Evolutionary conservation across 2,888 invertebrate genomes (phyloP), one percentile per base, ranked within the genome.

Genomic region (Cistogaster globosa): DNA sequence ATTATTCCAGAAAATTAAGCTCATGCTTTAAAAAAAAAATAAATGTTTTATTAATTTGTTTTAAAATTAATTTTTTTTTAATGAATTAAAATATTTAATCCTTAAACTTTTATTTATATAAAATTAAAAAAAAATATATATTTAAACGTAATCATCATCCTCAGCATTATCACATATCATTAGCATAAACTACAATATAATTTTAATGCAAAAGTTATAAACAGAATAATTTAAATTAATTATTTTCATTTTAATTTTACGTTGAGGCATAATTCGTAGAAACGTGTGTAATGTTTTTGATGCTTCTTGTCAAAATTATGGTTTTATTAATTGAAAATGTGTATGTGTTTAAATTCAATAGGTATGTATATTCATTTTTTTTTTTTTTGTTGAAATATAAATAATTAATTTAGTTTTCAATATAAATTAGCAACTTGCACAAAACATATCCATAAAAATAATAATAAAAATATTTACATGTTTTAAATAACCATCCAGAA

Each of bases 161-260:
- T 32, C 32, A 32, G 6, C 8, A 32, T 32, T 0, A 32, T 32
- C 32, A 32, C 32, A 18, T 58, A 63, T 55, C 42, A 71, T 63
- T 57, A 78, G 67, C 48, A 74, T 76, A 72, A 68, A 48, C 20
- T 63, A 58, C 63, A 77, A 76, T 51, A 71, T 67, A 18, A 72
- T 72, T 68, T 62, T 57, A 75, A 60, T 62, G 20, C 18, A 51
- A 77, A 76, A 72, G 42, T 60, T 51, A 76, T 71, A 82, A 82
- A 76, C 76, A 71, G 69, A 74, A 72, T 84, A 84, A 84, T 81
- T 84, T 72, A 78, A 85, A 74, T 82, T 85, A 82, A 82, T 85
- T 85, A 75, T 74, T 74, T 75, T 57, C 74, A 71, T 75, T 63
- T 71, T 65, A 80, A 69, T 78, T 63, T 75, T 69, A 58, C 58